phyloP scores from a whole-genome alignment of 2,888 invertebrate genomes.

The Hanleya hanleyi region DNA sequence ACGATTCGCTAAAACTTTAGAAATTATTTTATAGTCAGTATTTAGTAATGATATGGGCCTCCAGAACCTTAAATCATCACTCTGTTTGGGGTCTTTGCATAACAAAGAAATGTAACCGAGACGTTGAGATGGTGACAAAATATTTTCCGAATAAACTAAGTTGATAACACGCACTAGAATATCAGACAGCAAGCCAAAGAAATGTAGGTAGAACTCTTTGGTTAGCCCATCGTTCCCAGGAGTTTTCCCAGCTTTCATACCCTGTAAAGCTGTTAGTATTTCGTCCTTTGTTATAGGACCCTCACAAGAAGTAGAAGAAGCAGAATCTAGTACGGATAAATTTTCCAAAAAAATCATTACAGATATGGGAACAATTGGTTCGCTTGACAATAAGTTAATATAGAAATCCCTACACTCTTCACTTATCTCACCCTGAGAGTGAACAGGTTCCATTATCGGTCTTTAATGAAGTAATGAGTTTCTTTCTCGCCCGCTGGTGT shows the following conservation, averaged over 20 bases:
- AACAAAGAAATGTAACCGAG: conserved; percentile 5
- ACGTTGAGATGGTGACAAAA: not conserved
- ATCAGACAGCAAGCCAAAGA: not conserved
- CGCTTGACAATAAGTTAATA: not conserved
- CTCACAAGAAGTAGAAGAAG: not conserved
- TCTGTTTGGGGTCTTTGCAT: not conserved
- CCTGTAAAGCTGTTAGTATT: not conserved
- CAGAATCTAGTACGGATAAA: not conserved
- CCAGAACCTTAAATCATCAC: conserved; percentile 8
- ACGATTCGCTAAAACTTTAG: conserved; percentile 19
- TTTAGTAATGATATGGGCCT: conserved; percentile 21
- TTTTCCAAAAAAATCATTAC: not conserved
- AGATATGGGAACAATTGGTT: not conserved
- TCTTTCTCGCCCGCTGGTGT: not conserved
- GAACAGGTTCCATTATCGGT: not conserved
- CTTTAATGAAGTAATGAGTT: not conserved
- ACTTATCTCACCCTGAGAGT: not conserved
- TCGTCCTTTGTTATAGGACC: not conserved
- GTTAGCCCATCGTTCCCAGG: conserved; percentile 21
- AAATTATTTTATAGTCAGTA: conserved; percentile 17
- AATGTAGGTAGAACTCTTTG: conserved; percentile 16
- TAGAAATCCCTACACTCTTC: not conserved
- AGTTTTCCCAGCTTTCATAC: conserved; percentile 5
- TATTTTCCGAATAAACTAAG: not conserved
- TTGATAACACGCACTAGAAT: not conserved